Percentiles rank a stretch among this genome's conserved stretches.
phyloP scores from a whole-genome alignment of 2,888 invertebrate genomes.

The Endomychus coccineus region DNA sequence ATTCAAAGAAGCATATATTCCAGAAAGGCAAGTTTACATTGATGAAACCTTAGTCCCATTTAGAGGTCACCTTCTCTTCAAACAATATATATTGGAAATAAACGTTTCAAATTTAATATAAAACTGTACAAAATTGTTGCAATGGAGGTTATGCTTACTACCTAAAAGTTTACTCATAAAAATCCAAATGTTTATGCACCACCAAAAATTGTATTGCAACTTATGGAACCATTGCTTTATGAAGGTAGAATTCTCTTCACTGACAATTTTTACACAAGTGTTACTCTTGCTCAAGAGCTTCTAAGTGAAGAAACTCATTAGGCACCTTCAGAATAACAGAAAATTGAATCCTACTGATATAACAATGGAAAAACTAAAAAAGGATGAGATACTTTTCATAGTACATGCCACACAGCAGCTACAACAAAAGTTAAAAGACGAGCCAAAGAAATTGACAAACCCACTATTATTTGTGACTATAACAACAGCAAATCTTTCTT shows the following conservation, averaged over 20 bases:
- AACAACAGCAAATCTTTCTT: background rate
- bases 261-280: conserved; percentile 26
- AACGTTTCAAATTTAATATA: conserved; percentile 27
- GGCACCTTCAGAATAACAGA: conserved; percentile 19
- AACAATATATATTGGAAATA: conserved; percentile 19
- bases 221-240: conserved; percentile 22
- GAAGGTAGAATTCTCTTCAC: conserved; percentile 23
- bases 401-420: too few species aligned
- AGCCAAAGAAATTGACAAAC: background rate
- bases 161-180: conserved; percentile 13
- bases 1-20: conserved; percentile 20
- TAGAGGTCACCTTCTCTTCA: conserved; percentile 26
- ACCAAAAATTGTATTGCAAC: conserved; percentile 22
- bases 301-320: conserved; percentile 17
- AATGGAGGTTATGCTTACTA: conserved; percentile 16
- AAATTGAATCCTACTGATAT: conserved; percentile 20
- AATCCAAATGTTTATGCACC: conserved; percentile 4
- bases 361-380: conserved; percentile 16
- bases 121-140: conserved; percentile 16
- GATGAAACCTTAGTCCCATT: conserved; percentile 28
- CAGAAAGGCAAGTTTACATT: conserved; percentile 24
- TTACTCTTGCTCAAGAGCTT: conserved; percentile 17
- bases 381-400: conserved; percentile 19
- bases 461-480: background rate
- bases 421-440: background rate